Conservation (phyloP, 2,797 vertebrate genomes). For the Muscicapa comitata region DNA sequence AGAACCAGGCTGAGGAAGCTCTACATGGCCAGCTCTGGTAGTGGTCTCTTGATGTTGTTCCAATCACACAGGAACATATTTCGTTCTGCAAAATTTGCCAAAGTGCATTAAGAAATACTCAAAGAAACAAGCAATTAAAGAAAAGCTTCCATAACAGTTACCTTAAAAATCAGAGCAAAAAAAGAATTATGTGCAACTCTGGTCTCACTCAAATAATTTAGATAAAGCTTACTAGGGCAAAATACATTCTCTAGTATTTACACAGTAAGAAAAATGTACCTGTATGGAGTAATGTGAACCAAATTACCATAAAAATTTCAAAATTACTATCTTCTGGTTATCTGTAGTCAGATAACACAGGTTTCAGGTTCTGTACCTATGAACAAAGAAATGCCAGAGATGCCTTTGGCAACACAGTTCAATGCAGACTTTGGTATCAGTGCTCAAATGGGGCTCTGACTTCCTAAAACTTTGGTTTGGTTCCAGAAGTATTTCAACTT, state of each 20-base stretch:
- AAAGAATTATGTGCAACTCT: not conserved
- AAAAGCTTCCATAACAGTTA: not conserved
- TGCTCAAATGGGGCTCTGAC: not conserved
- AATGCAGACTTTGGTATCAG: not conserved
- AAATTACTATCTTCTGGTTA: not conserved
- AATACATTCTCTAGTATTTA: not conserved
- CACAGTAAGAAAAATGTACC: not conserved
- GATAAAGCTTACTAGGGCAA: not conserved
- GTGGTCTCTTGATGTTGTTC: not conserved
- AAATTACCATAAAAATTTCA: not conserved
- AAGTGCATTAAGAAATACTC: not conserved
- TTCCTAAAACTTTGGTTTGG: not conserved
- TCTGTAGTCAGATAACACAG: not conserved
- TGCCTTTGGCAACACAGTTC: not conserved
- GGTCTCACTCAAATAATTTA: not conserved
- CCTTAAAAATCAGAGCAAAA: not conserved
- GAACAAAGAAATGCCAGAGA: not conserved
- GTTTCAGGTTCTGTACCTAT: not conserved
- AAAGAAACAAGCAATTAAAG: not conserved
- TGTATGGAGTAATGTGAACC: not conserved
- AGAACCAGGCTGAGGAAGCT: not conserved
- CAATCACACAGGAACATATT: not conserved
- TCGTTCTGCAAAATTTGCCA: not conserved
- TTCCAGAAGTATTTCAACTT: not conserved
- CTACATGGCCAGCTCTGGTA: not conserved